A percentile compares a stretch with the other conserved stretches of the same genome.
Evolutionary conservation across 2,113 vertebrate species (phyloP).

Genomic region (Tetraodon nigroviridis): DNA sequence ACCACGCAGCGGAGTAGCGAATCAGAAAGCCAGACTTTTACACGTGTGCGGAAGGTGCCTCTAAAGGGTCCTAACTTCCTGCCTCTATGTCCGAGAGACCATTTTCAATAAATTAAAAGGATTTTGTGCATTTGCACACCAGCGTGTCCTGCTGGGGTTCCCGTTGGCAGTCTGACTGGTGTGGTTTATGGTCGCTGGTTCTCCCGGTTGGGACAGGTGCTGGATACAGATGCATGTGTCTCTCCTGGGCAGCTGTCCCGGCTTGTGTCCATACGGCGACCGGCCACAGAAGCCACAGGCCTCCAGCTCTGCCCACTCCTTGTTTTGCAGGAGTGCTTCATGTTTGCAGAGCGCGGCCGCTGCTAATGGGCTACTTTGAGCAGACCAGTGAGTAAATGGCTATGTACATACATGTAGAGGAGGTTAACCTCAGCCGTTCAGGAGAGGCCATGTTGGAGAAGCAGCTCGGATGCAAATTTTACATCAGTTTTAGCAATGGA

Average conservation of each 20-base stretch:
- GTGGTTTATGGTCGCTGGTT: slow-evolving; percentile 46
- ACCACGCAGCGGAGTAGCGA: slow-evolving; percentile 55
- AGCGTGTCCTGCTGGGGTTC: slow-evolving; percentile 23
- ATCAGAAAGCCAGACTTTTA: slow-evolving; percentile 46
- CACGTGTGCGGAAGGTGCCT: slow-evolving; percentile 10
- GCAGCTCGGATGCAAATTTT: no score
- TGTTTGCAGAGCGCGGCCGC: slow-evolving; percentile 56
- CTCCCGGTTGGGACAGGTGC: slow-evolving; percentile 59
- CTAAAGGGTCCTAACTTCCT: no score
- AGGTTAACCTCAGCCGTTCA: background rate
- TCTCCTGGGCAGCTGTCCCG: slow-evolving; percentile 55
- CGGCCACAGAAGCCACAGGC: slow-evolving; percentile 62
- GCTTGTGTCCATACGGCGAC: slow-evolving; percentile 51
- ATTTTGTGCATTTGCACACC: no score
- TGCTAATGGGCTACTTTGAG: slow-evolving; percentile 34
- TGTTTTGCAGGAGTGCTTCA: slow-evolving; percentile 50
- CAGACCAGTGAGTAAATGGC: slow-evolving; percentile 17
- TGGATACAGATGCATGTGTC: slow-evolving; percentile 47
- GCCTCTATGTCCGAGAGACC: no score
- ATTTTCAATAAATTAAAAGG: no score
- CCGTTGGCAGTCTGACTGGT: slow-evolving; percentile 30
- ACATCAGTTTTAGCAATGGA: background rate
- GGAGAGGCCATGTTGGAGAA: no score
- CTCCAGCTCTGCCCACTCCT: slow-evolving; percentile 42
- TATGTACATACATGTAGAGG: background rate